Evolutionary conservation across 2,888 invertebrate species (phyloP).

Genomic region (Fabriciana adippe): DNA sequence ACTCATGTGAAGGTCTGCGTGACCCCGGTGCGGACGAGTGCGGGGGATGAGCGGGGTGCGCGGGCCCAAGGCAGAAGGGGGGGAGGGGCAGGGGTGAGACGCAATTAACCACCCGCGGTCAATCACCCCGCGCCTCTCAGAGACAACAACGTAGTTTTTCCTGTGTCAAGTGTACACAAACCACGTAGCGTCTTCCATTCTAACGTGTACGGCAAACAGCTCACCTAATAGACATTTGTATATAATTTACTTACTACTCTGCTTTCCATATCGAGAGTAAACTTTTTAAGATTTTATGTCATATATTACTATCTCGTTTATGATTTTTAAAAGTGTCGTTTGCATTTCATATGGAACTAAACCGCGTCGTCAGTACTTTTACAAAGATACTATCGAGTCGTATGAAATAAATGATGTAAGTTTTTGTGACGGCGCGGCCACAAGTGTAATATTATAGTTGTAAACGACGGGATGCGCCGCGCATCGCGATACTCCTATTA

Average conservation of each 20-base stretch:
- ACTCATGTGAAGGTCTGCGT: constrained; percentile 66
- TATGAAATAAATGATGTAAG: not conserved
- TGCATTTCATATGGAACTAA: not conserved
- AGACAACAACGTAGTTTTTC: constrained; percentile 32
- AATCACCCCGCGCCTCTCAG: constrained; percentile 58
- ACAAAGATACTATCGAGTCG: not conserved
- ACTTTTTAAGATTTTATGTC: too few relatives aligned
- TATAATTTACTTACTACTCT: too few relatives aligned
- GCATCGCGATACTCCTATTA: constrained; percentile 2
- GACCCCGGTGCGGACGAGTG: constrained; percentile 50
- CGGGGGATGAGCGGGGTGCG: constrained; percentile 29
- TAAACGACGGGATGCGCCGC: not conserved
- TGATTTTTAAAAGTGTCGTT: not conserved
- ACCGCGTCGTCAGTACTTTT: not conserved
- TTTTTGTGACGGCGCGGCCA: not conserved
- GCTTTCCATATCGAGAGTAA: too few relatives aligned
- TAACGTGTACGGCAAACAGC: not conserved
- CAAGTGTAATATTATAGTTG: not conserved
- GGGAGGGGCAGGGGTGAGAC: constrained; percentile 45
- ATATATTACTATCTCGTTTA: too few relatives aligned
- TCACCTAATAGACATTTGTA: not conserved
- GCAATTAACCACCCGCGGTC: constrained; percentile 75
- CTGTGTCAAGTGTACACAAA: constrained; percentile 21
- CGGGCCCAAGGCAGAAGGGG: constrained; percentile 33
- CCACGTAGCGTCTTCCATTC: constrained; percentile 1